These are phyloP conservation scores for Exephanes ischioxanthus DNA, from an alignment of 2,888 invertebrate species.

Conservation along the genomic window DNA sequence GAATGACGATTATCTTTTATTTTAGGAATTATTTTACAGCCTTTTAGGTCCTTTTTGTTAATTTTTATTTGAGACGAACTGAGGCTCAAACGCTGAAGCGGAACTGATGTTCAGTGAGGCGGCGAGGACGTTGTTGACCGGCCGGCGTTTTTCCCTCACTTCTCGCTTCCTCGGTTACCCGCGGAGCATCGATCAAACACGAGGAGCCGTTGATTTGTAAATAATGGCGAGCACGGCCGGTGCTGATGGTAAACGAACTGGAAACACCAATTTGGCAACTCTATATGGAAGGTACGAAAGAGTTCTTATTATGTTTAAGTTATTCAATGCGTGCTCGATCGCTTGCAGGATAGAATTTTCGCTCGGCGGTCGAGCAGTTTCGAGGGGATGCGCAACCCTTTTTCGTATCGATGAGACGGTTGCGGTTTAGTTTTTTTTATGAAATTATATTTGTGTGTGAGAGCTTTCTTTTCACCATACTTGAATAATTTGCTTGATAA, in stretches of 20 bases:
- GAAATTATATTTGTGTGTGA: not conserved
- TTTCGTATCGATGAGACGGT: not conserved
- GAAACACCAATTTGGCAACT: conserved; percentile 74
- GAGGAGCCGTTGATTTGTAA: conserved; percentile 57
- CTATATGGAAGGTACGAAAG: conserved; percentile 79
- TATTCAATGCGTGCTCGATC: not conserved
- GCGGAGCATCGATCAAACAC: conserved; percentile 76
- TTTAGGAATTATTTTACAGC: not conserved
- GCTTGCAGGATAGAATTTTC: not conserved
- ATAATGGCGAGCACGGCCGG: conserved; percentile 75
- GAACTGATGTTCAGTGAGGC: not conserved
- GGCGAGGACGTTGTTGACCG: not conserved
- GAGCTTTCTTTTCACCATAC: not conserved
- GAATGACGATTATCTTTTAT: not conserved
- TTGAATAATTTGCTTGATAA: too few species aligned
- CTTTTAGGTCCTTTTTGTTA: not conserved
- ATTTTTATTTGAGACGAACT: not conserved
- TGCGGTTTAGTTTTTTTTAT: not conserved
- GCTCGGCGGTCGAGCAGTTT: not conserved
- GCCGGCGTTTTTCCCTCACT: conserved; percentile 6
- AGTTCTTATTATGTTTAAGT: conserved; percentile 39
- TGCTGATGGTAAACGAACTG: conserved; percentile 76
- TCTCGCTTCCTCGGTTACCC: conserved; percentile 54
- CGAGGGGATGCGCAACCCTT: not conserved
- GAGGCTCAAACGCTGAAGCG: not conserved